Base-by-base conservation (phyloP, 2,888 invertebrate genomes). In the Metellina segmentata region DNA sequence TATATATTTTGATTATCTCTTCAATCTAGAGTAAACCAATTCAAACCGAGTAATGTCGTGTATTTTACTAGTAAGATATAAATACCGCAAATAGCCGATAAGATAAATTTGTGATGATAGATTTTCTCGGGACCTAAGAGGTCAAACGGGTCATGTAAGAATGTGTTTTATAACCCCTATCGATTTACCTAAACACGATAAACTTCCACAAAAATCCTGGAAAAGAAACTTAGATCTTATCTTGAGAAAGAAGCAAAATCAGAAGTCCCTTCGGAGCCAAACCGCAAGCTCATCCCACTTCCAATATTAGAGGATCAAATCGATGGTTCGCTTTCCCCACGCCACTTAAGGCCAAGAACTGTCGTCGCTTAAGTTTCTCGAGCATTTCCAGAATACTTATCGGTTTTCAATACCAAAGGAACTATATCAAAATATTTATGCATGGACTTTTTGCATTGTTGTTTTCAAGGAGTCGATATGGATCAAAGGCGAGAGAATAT, bases 301-400 rank as follows among this genome's bases (percentile, higher is more conserved):
- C 69, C 11, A 69, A 69, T 69, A 13, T 48, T 5, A 34, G 13
- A 13, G 74, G 48, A 34, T 6, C 20, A 74, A 74, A 74, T 74
- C 74, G 34, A 74, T 74, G 48, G 6, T 16, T 9, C 74, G 13
- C 48, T 74, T 74, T 19, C 74, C 48, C 48, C 20, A 20, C 74
- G 16, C 34, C 74, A 74, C 74, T 74, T 74, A 74, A 74, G 34
- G 74, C 20, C 34, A 11, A 74, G 74, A 74, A 74, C 20, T 74
- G 74, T 74, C 74, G 48, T 20, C 74, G 11, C 48, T 74, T 74
- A 74, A 74, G 74, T 11, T 74, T 19, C 20, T 11, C 48, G 11
- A 74, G 48, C 34, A 74, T 20, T 74, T 13, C 74, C 8, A 20
- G 74, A 20, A 74, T 74, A 48, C 13, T 74, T 74, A 74, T 74